Base-by-base conservation (phyloP, 1,140 invertebrate species). In the Hycleus cichorii region DNA sequence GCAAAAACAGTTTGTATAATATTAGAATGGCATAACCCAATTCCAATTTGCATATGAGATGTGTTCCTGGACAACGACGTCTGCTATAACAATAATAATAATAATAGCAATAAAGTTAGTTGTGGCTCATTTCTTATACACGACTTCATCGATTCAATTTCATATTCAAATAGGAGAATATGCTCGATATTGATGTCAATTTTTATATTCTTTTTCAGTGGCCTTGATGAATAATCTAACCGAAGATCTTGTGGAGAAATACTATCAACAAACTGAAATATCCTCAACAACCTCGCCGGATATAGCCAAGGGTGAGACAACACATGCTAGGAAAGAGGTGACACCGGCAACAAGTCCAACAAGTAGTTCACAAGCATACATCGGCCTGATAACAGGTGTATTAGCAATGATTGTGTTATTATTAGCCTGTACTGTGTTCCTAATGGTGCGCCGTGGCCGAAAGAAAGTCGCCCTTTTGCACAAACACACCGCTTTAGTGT, bases 311-410 rank as follows among this genome's bases (percentile, higher is more conserved):
- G 69, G 64, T 25, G 58, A 78, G 72, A 47, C 57, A 61, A 62
- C 74, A 50, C 67, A 73, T 74, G 58, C 66, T 52, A 32, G 74
- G 0, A 79, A 80, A 61, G 71, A 80, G 64, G 69, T 81, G 3
- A 81, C 80, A 0, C 82, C 83, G 24, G 82, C 82, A 26, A 85
- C 83, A 26, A 86, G 84, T 67, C 81, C 83, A 0, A 82, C 83
- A 49, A 82, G 77, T 59, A 76, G 80, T 74, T 72, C 83, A 0
- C 80, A 83, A 72, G 82, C 87, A 0, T 89, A 89, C 66, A 87
- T 93, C 32, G 89, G 89, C 0, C 77, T 92, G 39, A 84, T 90
- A 24, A 90, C 89, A 49, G 90, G 89, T 0, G 84, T 85, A 0
- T 69, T 93, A 43, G 89, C 88, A 0, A 83, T 89, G 51, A 79